Base-by-base conservation (phyloP, 35 echinoderm and acorn worm genomes). In the Holothuria glaberrima region DNA sequence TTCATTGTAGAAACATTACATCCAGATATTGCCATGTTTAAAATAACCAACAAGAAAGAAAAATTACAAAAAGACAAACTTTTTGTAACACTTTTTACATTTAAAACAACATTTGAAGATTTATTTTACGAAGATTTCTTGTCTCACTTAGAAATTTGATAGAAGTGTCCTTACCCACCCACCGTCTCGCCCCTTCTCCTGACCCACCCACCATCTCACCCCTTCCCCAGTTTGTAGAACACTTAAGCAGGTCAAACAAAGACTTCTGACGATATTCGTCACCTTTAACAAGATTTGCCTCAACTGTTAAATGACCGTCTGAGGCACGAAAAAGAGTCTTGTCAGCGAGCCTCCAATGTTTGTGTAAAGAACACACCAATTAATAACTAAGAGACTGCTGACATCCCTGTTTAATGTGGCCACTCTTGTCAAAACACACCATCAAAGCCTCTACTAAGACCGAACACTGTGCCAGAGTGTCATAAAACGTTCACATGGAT, bases 291-390 rank as follows among this genome's bases (percentile, higher is more conserved):
- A 69, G 9, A 29, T 26, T 29, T 69, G 25, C 66, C 66, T 33
- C 24, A 29, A 29, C 66, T 69, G 66, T 33, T 26, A 69, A 69
- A 29, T 29, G 50, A 54, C 50, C 50, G 50, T 54, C 50, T 54
- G 50, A 54, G 50, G 50, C 50, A 54, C 50, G 7, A 48, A 78
- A 74, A 48, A 50, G 74, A 84, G 5, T 13, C 58, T 84, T 84
- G 24, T 84, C 80, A 84, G 30, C 54, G 26, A 48, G 56, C 80
- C 80, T 84, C 80, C 33, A 48, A 56, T 84, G 80, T 84, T 84
- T 84, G 58, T 84, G 80, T 84, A 84, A 84, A 84, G 80, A 84
- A 58, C 57, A 58, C 56, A 57, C 80, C 80, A 84, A 84, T 84
- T 84, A 84, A 84, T 84, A 63, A 84, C 30, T 20, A 27, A 30